phyloP scores from a whole-genome alignment of 2,113 vertebrate species.

The Leptobrachium leishanense region DNA sequence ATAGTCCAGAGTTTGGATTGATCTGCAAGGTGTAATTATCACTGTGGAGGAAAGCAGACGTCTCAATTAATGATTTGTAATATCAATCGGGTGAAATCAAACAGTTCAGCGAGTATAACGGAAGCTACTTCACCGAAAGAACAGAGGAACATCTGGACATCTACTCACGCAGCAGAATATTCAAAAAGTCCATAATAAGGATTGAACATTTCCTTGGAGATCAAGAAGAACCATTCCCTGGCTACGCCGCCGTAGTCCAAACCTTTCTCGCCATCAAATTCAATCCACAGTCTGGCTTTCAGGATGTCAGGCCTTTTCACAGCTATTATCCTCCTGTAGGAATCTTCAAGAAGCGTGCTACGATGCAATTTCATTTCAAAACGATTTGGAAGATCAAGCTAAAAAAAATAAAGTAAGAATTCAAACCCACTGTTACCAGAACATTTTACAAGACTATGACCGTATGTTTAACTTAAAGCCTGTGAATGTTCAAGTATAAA shows the following conservation, averaged over 20 bases:
- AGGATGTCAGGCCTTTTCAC: conserved; percentile 88
- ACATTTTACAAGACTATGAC: too few relatives aligned
- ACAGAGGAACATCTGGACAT: not conserved
- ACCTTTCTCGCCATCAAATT: conserved; percentile 96
- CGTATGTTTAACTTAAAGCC: too few relatives aligned
- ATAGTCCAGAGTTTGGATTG: conserved; percentile 95
- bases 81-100: too few relatives aligned
- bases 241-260: conserved; percentile 95
- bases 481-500: too few relatives aligned
- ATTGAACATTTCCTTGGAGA: conserved; percentile 99
- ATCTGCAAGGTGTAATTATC: conserved; percentile 98
- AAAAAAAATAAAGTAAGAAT: not conserved
- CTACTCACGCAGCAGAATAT: conserved; percentile 95
- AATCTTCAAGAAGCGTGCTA: conserved; percentile 88
- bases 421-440: too few relatives aligned
- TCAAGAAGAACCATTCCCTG: conserved; percentile 97
- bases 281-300: conserved; percentile 95
- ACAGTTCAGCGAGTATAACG: too few relatives aligned
- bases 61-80: too few relatives aligned
- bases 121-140: too few relatives aligned
- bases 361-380: conserved; percentile 94
- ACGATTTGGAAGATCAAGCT: conserved; percentile 94
- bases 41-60: conserved; percentile 67
- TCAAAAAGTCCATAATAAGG: conserved; percentile 97
- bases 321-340: conserved; percentile 87